phyloP scores from a whole-genome alignment of 1,140 invertebrate genomes.

The Thrips palmi region DNA sequence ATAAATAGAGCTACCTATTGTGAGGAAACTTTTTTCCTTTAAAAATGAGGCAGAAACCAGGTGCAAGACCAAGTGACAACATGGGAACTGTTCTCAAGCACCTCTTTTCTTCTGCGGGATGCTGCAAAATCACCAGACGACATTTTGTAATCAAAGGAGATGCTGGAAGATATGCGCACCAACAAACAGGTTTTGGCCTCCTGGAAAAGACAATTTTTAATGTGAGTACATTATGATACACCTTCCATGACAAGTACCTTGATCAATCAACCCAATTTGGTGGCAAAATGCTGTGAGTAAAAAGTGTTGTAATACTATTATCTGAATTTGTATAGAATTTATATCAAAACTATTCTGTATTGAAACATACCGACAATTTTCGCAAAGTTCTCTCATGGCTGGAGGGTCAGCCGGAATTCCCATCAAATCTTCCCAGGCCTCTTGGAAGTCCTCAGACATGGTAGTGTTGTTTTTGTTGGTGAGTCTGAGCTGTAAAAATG shows the following conservation, averaged over 20 bases:
- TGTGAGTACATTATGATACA: constrained; percentile 10
- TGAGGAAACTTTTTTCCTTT: constrained; percentile 71
- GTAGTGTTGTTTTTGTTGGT: no score
- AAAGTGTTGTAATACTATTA: constrained; percentile 1
- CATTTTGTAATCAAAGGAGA: constrained; percentile 43
- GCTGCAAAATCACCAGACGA: constrained; percentile 66
- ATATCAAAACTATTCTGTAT: neutral
- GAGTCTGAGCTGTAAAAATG: no score
- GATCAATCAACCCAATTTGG: neutral
- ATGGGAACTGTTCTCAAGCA: constrained; percentile 78
- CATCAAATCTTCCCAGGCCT: constrained; percentile 45
- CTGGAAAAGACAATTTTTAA: constrained; percentile 30
- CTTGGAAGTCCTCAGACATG: constrained; percentile 23
- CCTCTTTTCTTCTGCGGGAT: constrained; percentile 82
- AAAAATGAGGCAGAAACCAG: constrained; percentile 54
- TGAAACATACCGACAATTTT: constrained; percentile 43
- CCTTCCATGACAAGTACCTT: constrained; percentile 3
- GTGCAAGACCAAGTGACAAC: constrained; percentile 50
- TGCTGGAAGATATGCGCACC: constrained; percentile 63
- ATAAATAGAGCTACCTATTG: constrained; percentile 21
- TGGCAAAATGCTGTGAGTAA: no score
- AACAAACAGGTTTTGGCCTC: constrained; percentile 70
- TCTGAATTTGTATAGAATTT: neutral
- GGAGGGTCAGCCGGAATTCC: constrained; percentile 55
- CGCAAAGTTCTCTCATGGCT: constrained; percentile 42